These are phyloP conservation scores for Notamacropus eugenii DNA, from an alignment of 2,797 vertebrate species.

Conservation along the genomic window DNA sequence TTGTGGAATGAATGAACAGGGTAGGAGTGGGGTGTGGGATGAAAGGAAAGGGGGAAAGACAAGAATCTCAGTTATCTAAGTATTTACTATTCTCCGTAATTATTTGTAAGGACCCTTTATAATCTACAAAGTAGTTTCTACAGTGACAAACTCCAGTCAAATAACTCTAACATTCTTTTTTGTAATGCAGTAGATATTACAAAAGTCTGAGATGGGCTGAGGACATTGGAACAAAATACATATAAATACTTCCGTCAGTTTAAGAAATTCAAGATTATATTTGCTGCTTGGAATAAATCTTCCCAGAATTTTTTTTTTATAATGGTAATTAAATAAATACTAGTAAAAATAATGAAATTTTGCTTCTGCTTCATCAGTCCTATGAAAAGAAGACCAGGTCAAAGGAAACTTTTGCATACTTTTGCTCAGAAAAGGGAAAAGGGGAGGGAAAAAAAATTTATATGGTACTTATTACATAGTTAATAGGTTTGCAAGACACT, in stretches of 20 bases:
- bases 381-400: constrained; percentile 11
- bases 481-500: not conserved
- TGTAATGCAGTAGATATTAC: not conserved
- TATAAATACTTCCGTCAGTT: not conserved
- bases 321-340: constrained; percentile 33
- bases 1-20: not conserved
- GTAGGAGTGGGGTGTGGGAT: not conserved
- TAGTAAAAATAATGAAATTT: constrained; percentile 19
- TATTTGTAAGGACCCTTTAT: not conserved
- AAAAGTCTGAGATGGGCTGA: not conserved
- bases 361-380: constrained; percentile 14
- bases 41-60: not conserved
- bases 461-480: not conserved
- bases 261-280: constrained; percentile 36
- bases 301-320: not conserved
- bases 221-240: not conserved
- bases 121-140: not conserved
- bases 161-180: not conserved
- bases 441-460: not conserved
- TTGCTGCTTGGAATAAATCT: constrained; percentile 41
- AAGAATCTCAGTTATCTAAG: not conserved
- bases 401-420: constrained; percentile 5
- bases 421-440: constrained; percentile 32
- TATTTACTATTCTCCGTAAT: not conserved
- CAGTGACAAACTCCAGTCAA: not conserved